phyloP scores from a whole-genome alignment of 2,888 invertebrate genomes.

The Sesia apiformis region DNA sequence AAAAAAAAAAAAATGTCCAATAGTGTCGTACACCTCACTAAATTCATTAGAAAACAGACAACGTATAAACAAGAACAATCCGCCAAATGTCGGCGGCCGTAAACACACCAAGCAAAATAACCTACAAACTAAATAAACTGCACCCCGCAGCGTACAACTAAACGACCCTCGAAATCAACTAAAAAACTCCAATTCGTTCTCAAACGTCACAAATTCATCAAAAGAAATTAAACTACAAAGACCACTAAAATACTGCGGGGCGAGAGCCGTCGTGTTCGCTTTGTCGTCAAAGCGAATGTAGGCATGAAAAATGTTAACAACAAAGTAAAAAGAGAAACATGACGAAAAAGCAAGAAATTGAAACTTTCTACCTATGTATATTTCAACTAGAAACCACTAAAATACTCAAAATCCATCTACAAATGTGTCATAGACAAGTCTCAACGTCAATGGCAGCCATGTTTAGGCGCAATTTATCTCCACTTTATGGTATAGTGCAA shows the following conservation, averaged over 20 bases:
- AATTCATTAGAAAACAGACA: conserved; percentile 34
- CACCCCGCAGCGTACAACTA: conserved; percentile 39
- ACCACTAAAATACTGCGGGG: conserved; percentile 12
- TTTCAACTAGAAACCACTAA: conserved; percentile 22
- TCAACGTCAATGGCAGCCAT: conserved; percentile 8
- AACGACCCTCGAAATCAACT: conserved; percentile 44
- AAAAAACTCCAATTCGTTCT: conserved; percentile 33
- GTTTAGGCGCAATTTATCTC: conserved; percentile 3
- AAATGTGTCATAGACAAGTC: conserved; percentile 12
- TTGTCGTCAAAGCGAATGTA: conserved; percentile 4
- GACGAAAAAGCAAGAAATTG: conserved; percentile 24
- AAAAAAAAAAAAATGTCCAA: conserved; percentile 27
- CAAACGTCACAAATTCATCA: conserved; percentile 28
- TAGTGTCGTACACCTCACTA: conserved; percentile 20
- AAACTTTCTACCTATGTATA: conserved; percentile 32
- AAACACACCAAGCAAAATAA: conserved; percentile 46
- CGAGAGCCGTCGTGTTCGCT: background rate
- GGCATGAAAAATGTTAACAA: conserved; percentile 23
- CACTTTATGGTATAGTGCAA: conserved; percentile 29
- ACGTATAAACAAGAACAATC: conserved; percentile 36
- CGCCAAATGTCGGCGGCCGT: conserved; percentile 22
- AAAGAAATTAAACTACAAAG: conserved; percentile 15
- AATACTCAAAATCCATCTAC: conserved; percentile 21
- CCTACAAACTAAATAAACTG: conserved; percentile 50
- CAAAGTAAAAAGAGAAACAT: conserved; percentile 14